phyloP scores from a whole-genome alignment of 2,797 vertebrate genomes.

The Alcedo atthis region DNA sequence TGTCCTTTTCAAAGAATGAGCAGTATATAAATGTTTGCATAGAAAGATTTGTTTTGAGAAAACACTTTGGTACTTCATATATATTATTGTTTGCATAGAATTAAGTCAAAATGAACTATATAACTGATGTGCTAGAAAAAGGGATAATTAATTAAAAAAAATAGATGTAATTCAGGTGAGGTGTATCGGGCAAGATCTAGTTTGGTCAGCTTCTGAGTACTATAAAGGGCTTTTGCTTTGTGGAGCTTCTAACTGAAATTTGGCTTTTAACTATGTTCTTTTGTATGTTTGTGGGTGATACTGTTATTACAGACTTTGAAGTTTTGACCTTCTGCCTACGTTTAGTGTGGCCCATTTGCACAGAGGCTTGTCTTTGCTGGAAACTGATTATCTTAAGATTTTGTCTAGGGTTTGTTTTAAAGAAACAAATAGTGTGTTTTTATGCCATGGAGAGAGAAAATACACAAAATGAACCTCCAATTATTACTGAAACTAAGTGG shows the following conservation, averaged over 20 bases:
- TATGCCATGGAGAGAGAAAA: neutral
- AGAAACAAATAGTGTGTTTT: neutral
- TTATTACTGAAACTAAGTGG: neutral
- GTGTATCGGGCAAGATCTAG: neutral
- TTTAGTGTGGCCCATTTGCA: neutral
- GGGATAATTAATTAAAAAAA: neutral
- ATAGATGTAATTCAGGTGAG: neutral
- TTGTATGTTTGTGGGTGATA: neutral
- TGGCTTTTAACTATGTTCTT: neutral
- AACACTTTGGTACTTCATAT: neutral
- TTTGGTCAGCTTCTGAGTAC: neutral
- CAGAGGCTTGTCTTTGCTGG: neutral
- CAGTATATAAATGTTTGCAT: neutral
- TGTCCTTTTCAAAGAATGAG: neutral
- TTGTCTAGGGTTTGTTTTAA: neutral
- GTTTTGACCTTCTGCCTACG: neutral
- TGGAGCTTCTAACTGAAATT: neutral
- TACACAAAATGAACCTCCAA: neutral
- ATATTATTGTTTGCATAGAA: slow-evolving; percentile 15
- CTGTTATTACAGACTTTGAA: neutral
- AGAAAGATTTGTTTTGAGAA: neutral
- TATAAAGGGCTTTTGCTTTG: neutral
- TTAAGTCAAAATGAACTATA: neutral
- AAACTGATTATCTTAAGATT: neutral
- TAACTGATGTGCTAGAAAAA: neutral